Conservation (phyloP, 2,888 invertebrate species). For the Tromatobia lineatoria region DNA sequence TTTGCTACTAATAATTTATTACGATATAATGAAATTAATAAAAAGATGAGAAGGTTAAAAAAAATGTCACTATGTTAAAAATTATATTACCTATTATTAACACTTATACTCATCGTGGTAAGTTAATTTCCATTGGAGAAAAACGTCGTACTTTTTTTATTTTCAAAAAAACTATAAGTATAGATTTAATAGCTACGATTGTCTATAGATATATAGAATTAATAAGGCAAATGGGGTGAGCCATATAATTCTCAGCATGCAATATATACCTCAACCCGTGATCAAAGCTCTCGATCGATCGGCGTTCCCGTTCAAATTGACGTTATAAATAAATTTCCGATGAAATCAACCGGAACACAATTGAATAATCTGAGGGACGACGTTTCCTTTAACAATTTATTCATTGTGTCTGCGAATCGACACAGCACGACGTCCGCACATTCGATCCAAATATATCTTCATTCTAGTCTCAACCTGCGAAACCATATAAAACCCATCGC, state of each 20-base stretch:
- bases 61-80: too few relatives aligned
- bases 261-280: too few relatives aligned
- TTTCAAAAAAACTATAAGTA: too few relatives aligned
- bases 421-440: not conserved
- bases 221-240: not conserved
- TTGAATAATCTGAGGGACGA: constrained; percentile 16
- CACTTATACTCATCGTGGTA: too few relatives aligned
- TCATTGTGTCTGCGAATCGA: constrained; percentile 8
- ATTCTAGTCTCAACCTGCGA: constrained; percentile 2
- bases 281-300: not conserved
- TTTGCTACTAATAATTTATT: not conserved
- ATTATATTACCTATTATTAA: too few relatives aligned
- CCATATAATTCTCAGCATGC: constrained; percentile 20
- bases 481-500: constrained; percentile 19
- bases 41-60: too few relatives aligned
- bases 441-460: constrained; percentile 14
- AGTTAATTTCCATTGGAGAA: too few relatives aligned
- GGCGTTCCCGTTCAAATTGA: not conserved
- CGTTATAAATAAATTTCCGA: constrained; percentile 19
- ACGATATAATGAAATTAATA: too few relatives aligned
- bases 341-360: constrained; percentile 3
- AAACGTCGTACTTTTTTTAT: too few relatives aligned
- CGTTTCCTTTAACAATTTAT: constrained; percentile 14
- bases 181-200: too few relatives aligned
- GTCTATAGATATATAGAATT: not conserved